Conservation (phyloP, 1,140 invertebrate genomes). For the Notospermus geniculatus region DNA sequence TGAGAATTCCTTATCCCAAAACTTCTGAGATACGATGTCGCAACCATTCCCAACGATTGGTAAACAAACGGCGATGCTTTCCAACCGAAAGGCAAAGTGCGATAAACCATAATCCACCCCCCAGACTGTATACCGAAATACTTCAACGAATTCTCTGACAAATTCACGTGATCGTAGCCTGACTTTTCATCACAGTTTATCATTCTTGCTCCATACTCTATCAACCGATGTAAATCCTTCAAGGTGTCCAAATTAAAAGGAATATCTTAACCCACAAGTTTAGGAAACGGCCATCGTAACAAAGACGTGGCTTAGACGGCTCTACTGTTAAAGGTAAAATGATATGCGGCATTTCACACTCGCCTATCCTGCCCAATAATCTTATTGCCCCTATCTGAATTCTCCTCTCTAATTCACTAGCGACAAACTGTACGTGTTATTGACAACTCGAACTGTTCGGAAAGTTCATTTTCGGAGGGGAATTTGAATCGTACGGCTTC, state of each 20-base stretch:
- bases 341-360: neutral
- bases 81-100: too few species aligned
- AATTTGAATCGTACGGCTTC: conserved; percentile 18
- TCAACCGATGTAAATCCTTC: conserved; percentile 5
- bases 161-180: too few species aligned
- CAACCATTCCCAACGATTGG: too few species aligned
- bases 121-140: too few species aligned
- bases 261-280: too few species aligned
- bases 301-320: neutral
- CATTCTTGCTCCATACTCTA: conserved; percentile 8
- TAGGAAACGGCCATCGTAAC: neutral
- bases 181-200: too few species aligned
- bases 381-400: neutral
- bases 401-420: conserved; percentile 8
- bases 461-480: conserved; percentile 15
- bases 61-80: too few species aligned
- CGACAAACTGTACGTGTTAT: conserved; percentile 17
- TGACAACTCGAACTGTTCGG: conserved; percentile 16
- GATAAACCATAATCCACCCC: too few species aligned
- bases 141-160: too few species aligned
- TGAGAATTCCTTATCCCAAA: too few species aligned
- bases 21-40: too few species aligned
- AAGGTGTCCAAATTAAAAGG: conserved; percentile 18
- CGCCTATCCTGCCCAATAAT: neutral
- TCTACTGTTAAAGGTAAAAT: neutral